Evolutionary conservation across 2,888 invertebrate species (phyloP).

Genomic region (Torymus auratus): DNA sequence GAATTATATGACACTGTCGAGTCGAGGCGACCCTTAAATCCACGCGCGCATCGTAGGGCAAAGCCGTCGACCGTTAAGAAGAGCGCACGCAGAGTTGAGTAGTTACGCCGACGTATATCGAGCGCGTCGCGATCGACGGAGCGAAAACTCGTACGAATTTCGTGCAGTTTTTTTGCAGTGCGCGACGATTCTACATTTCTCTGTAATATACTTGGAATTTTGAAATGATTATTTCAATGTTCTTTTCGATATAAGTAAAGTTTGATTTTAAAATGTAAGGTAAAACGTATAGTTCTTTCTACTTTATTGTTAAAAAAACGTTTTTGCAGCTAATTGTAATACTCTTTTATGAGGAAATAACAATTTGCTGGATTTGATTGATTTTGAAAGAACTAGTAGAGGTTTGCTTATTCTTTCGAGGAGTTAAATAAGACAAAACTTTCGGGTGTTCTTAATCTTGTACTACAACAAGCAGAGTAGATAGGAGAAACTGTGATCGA

Average conservation of each 20-base stretch:
- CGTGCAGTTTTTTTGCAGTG: too few relatives aligned
- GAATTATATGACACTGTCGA: conserved; percentile 10
- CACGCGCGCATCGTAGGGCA: neutral
- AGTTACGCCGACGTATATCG: neutral
- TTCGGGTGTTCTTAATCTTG: conserved; percentile 20
- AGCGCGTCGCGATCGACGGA: neutral
- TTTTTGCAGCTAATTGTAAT: too few relatives aligned
- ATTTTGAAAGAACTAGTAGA: neutral
- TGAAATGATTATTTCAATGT: too few relatives aligned
- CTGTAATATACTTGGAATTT: too few relatives aligned
- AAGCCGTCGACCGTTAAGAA: conserved; percentile 29
- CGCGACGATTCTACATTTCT: too few relatives aligned
- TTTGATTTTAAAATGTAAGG: too few relatives aligned
- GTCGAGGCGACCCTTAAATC: conserved; percentile 30
- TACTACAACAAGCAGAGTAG: neutral
- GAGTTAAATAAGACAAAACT: conserved; percentile 12
- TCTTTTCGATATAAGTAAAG: too few relatives aligned
- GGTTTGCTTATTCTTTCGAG: neutral
- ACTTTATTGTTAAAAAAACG: too few relatives aligned
- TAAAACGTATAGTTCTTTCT: too few relatives aligned
- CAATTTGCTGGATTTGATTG: neutral
- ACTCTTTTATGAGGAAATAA: neutral
- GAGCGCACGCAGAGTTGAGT: neutral
- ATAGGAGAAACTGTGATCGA: conserved; percentile 17
- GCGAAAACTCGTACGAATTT: neutral